These are phyloP conservation scores for Trissolcus basalis DNA, from an alignment of 1,140 invertebrate species.

Conservation along the genomic window DNA sequence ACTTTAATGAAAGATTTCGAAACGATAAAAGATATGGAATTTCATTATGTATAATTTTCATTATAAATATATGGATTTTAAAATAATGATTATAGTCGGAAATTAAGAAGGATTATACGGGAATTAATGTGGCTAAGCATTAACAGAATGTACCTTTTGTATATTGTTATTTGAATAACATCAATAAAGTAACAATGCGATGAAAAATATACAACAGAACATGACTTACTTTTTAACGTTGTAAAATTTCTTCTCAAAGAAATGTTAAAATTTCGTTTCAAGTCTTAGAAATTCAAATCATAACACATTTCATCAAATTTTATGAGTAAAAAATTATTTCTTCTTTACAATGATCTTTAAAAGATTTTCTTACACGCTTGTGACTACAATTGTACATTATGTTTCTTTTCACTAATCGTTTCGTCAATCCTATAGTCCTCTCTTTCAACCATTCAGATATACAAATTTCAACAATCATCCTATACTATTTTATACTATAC, in stretches of 20 bases:
- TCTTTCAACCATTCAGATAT: constrained; percentile 22
- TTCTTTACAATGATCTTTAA: not conserved
- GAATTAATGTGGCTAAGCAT: too few species aligned
- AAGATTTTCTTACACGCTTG: constrained; percentile 5
- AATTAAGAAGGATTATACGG: not conserved
- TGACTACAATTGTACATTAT: constrained; percentile 22
- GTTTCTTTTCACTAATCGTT: not conserved
- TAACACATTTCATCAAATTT: not conserved
- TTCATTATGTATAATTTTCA: too few species aligned
- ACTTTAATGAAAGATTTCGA: too few species aligned
- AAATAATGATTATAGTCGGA: too few species aligned
- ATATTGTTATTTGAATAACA: constrained; percentile 15
- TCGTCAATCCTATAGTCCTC: not conserved
- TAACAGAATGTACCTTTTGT: constrained; percentile 5
- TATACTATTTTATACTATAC: too few species aligned
- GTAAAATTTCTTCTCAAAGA: not conserved
- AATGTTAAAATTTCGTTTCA: constrained; percentile 18
- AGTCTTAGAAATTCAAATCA: constrained; percentile 27
- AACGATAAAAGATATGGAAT: too few species aligned
- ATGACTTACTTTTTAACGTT: too few species aligned
- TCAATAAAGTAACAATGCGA: constrained; percentile 30
- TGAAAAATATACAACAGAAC: constrained; percentile 14
- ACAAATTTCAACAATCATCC: constrained; percentile 25
- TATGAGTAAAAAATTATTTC: too few species aligned
- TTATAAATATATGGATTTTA: too few species aligned